phyloP scores from a whole-genome alignment of 2,797 vertebrate genomes.

The Acestrorhynchus altus region DNA sequence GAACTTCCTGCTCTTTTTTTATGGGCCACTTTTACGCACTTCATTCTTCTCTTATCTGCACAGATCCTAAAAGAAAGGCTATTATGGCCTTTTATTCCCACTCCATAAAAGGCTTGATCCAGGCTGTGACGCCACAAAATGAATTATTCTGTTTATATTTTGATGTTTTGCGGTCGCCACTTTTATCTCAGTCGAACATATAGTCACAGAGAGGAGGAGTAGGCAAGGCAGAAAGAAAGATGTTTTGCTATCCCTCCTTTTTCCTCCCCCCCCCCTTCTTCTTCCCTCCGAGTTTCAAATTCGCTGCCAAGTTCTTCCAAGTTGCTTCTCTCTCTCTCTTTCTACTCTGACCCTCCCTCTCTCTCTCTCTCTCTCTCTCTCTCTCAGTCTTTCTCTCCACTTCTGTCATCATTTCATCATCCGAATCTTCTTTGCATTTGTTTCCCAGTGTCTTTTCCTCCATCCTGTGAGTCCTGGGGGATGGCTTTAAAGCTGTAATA shows the following conservation, averaged over 20 bases:
- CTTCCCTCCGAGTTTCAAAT: background rate
- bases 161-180: slow-evolving; percentile 52
- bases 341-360: slow-evolving; percentile 37
- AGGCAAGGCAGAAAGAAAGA: background rate
- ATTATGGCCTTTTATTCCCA: slow-evolving; percentile 25
- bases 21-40: background rate
- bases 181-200: slow-evolving; percentile 72
- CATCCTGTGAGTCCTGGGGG: slow-evolving; percentile 24
- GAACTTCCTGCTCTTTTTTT: background rate
- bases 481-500: slow-evolving; percentile 41
- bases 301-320: background rate
- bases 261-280: background rate
- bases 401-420: slow-evolving; percentile 25
- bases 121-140: slow-evolving; percentile 48
- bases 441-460: background rate
- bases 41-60: background rate
- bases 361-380: background rate
- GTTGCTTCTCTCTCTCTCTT: slow-evolving; percentile 56
- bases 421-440: background rate
- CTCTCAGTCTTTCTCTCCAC: background rate
- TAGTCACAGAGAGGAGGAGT: slow-evolving; percentile 61
- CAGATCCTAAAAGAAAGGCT: background rate
- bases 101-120: slow-evolving; percentile 13
- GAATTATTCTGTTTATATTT: slow-evolving; percentile 71
- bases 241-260: slow-evolving; percentile 3